phyloP scores from a whole-genome alignment of 1,140 invertebrate genomes.

The Drosophila rufa region DNA sequence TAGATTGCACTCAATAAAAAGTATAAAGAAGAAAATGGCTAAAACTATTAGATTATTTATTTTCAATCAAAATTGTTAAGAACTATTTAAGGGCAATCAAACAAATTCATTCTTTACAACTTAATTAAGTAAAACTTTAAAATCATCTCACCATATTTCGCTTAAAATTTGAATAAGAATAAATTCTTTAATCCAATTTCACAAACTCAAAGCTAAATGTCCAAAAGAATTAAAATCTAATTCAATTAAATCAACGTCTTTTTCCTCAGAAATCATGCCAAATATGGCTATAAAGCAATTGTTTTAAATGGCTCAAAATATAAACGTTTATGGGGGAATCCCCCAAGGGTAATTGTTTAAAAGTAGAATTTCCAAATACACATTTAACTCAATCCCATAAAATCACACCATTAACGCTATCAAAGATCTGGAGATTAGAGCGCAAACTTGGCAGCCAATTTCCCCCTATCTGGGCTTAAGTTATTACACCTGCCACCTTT shows the following conservation, averaged over 20 bases:
- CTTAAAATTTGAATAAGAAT: not conserved
- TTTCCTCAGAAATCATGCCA: not conserved
- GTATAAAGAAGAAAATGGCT: too few relatives aligned
- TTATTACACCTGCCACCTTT: slow-evolving; percentile 43
- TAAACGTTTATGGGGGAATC: not conserved
- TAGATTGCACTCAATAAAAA: not conserved
- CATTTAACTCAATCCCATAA: slow-evolving; percentile 22
- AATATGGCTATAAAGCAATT: not conserved
- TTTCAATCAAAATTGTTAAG: too few relatives aligned
- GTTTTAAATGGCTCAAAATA: slow-evolving; percentile 6
- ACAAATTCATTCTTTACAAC: too few relatives aligned
- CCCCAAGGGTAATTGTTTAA: slow-evolving; percentile 8
- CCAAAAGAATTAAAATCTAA: not conserved
- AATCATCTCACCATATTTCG: too few relatives aligned
- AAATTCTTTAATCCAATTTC: too few relatives aligned
- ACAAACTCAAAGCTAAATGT: not conserved
- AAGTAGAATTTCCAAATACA: slow-evolving; percentile 2
- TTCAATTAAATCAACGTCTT: not conserved
- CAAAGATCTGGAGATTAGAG: slow-evolving; percentile 21
- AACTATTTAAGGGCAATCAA: not conserved
- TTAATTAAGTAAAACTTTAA: too few relatives aligned
- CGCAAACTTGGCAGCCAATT: slow-evolving; percentile 23
- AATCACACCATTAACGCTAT: slow-evolving; percentile 27
- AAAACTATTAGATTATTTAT: too few relatives aligned
- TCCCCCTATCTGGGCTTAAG: slow-evolving; percentile 3